A percentile compares a stretch with the other conserved stretches of the same genome.
Conservation (phyloP, 2,797 vertebrate species). For the Macropus fuliginosus region DNA sequence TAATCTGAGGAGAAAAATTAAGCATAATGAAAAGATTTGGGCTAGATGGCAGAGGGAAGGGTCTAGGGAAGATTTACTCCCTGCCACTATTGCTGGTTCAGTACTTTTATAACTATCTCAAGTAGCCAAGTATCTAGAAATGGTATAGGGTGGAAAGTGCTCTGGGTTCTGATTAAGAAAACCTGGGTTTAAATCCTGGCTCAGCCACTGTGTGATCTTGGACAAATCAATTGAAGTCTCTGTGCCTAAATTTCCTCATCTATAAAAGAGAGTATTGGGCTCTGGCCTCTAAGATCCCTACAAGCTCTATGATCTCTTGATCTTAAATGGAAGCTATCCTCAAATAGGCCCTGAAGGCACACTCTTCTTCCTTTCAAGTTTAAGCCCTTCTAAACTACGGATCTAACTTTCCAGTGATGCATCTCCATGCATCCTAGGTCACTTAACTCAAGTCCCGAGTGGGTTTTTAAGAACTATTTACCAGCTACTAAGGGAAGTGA, state of each 20-base stretch:
- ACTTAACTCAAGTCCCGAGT: neutral
- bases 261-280: neutral
- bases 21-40: neutral
- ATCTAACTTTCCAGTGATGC: neutral
- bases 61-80: neutral
- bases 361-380: neutral
- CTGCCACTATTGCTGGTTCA: neutral
- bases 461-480: neutral
- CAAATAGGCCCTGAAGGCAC: neutral
- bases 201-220: too few species aligned
- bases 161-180: neutral
- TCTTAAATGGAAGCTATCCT: neutral
- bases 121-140: neutral
- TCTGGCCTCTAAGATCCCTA: neutral
- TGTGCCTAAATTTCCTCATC: neutral
- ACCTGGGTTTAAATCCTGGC: neutral
- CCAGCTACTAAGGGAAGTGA: neutral
- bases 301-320: neutral
- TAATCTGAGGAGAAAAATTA: neutral
- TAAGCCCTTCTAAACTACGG: neutral
- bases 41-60: neutral
- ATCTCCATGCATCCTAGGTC: neutral
- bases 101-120: neutral
- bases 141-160: neutral
- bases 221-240: neutral